These are phyloP conservation scores for Xyrauchen texanus DNA, from an alignment of 2,113 vertebrate species.

Conservation along the genomic window DNA sequence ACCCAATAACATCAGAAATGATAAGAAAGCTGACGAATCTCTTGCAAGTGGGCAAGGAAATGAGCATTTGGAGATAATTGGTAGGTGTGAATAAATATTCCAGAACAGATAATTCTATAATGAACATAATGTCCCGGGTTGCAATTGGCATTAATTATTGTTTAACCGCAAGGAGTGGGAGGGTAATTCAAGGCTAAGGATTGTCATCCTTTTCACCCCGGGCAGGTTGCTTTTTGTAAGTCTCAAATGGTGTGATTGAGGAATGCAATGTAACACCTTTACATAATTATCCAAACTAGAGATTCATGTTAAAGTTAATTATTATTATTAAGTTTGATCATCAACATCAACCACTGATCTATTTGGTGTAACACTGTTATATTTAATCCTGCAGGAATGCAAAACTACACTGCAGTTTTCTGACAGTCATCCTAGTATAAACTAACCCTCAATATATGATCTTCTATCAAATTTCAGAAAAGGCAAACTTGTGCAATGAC, in stretches of 20 bases:
- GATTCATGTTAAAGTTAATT: neutral
- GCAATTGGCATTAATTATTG: neutral
- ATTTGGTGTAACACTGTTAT: neutral
- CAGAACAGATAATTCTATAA: neutral
- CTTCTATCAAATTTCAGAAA: neutral
- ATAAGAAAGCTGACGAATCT: neutral
- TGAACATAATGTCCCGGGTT: neutral
- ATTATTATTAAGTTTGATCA: conserved; percentile 2
- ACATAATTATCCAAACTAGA: conserved; percentile 11
- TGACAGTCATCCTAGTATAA: neutral
- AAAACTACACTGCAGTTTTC: neutral
- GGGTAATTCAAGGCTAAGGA: neutral
- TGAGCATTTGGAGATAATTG: neutral
- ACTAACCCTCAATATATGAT: neutral
- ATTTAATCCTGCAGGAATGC: neutral
- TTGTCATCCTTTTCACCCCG: neutral
- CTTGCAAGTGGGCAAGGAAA: neutral
- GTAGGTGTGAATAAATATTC: neutral
- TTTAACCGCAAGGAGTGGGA: conserved; percentile 20
- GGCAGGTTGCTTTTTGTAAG: neutral
- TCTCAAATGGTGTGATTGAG: neutral
- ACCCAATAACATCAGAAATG: neutral
- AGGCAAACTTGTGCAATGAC: neutral
- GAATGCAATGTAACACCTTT: neutral
- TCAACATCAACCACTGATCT: neutral